Base-by-base conservation (phyloP, 64 coral and sea anemone species). In the Hydrozoanthus tunicans region DNA sequence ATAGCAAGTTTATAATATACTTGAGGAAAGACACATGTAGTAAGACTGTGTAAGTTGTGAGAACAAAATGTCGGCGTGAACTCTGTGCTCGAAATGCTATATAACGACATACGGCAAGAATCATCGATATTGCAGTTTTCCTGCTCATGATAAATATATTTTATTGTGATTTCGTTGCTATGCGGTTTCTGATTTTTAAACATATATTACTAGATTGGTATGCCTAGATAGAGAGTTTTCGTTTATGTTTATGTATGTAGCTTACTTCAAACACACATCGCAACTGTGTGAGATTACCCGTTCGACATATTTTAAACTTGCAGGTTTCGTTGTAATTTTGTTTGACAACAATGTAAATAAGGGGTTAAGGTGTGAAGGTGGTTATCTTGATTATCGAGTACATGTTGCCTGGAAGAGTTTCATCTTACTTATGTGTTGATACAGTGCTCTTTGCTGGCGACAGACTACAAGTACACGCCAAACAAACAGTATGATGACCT, bases 281-380 rank as follows among this genome's bases (percentile, higher is more conserved):
- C 59, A 25, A 56, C 25, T 62, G 5, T 59, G 6, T 81, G 20
- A 59, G 69, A 59, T 27, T 74, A 75, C 70, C 74, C 25, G 56
- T 58, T 11, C 23, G 23, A 75, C 55, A 88, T 75, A 74, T 88
- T 88, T 88, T 17, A 58, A 69, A 73, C 15, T 88, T 88, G 32
- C 70, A 59, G 68, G 56, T 88, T 9, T 59, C 9, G 25, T 24
- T 88, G 27, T 58, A 88, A 88, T 75, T 32, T 74, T 88, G 51
- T 73, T 88, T 73, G 70, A 88, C 70, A 73, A 74, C 84, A 88
- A 88, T 73, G 56, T 60, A 73, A 88, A 88, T 75, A 88, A 9
- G 74, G 26, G 69, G 32, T 51, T 59, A 17, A 88, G 84, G 84
- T 88, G 84, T 88, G 84, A 88, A 88, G 59, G 7, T 88, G 70